phyloP scores from a whole-genome alignment of 2,888 invertebrate species.

The Cylindroiulus punctatus region DNA sequence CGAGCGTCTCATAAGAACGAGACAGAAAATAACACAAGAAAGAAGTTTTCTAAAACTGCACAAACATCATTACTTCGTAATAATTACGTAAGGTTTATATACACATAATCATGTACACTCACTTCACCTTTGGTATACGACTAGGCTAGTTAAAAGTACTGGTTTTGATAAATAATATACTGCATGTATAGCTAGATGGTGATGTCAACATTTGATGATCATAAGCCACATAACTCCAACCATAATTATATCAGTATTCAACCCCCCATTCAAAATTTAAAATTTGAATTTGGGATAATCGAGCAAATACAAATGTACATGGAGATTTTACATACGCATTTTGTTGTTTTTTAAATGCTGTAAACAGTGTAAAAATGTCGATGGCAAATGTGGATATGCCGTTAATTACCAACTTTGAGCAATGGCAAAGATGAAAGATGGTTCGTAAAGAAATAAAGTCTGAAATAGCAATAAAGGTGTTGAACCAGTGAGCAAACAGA shows the following conservation, averaged over 20 bases:
- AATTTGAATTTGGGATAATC: neutral
- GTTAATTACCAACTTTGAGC: neutral
- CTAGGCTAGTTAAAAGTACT: conserved; percentile 24
- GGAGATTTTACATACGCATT: neutral
- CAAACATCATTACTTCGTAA: neutral
- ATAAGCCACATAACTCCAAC: neutral
- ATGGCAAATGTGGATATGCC: neutral
- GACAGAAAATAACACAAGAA: neutral
- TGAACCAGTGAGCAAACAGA: too few relatives aligned
- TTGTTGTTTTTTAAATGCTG: neutral
- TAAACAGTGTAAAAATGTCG: neutral
- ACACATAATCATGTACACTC: neutral
- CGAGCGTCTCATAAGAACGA: neutral
- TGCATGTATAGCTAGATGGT: neutral
- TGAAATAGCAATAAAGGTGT: neutral
- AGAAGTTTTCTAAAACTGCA: neutral
- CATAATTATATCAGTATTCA: neutral
- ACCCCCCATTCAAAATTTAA: neutral
- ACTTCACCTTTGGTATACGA: conserved; percentile 21
- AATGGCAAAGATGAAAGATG: neutral
- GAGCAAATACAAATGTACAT: too few relatives aligned
- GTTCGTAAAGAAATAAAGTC: neutral
- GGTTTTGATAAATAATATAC: conserved; percentile 1
- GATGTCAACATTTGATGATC: neutral
- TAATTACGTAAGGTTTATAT: conserved; percentile 8